Evolutionary conservation across 2,797 vertebrate genomes (phyloP).

Genomic region (Silurus aristotelis): DNA sequence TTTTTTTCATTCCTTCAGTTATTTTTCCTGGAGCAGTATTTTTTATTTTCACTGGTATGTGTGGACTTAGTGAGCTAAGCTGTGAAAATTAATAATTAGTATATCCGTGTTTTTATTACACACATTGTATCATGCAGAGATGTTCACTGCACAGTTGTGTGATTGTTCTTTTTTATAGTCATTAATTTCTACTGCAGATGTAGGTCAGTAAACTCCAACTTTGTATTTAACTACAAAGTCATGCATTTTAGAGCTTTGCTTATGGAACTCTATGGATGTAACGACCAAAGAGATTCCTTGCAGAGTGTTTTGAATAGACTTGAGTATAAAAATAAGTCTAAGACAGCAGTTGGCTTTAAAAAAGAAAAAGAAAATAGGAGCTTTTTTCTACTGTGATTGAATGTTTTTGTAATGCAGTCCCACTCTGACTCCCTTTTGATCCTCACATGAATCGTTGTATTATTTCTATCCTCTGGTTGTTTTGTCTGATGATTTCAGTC

Average conservation of each 20-base stretch:
- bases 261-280: neutral
- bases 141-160: neutral
- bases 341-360: conserved; percentile 45
- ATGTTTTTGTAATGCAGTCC: conserved; percentile 66
- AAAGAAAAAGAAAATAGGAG: conserved; percentile 51
- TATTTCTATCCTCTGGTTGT: conserved; percentile 61
- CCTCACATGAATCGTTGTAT: conserved; percentile 69
- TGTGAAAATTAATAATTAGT: neutral
- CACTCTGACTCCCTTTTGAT: conserved; percentile 58
- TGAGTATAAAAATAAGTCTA: conserved; percentile 47
- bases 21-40: neutral
- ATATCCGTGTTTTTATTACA: neutral
- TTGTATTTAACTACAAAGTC: neutral
- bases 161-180: neutral
- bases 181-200: neutral
- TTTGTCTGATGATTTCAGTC: conserved; percentile 65
- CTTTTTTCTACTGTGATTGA: conserved; percentile 67
- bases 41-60: neutral
- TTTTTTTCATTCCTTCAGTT: no score
- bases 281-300: neutral
- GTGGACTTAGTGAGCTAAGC: neutral
- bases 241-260: neutral
- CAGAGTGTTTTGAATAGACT: neutral
- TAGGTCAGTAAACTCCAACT: neutral
- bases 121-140: neutral